Base-by-base conservation (phyloP, 2,797 vertebrate genomes). In the Lates japonicus region DNA sequence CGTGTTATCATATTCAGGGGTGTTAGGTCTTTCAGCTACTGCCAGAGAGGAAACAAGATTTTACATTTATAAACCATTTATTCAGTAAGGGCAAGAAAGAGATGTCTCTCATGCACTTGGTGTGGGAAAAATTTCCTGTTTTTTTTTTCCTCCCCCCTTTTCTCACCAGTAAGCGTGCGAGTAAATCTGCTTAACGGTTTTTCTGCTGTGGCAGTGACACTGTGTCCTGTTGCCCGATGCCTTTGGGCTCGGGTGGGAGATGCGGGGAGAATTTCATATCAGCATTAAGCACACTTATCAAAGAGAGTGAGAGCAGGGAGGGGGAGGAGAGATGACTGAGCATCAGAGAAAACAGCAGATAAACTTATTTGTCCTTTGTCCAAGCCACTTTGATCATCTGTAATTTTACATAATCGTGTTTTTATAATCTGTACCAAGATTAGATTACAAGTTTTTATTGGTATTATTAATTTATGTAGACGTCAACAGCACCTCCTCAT, bases 11-110 rank as follows among this genome's bases (percentile, higher is more conserved):
- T 62, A 79, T 86, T 84, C 84, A 78, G 79, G 51, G 57, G 72
- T 81, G 73, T 84, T 70, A 76, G 81, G 82, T 91, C 87, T 76
- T 88, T 91, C 82, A 85, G 84, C 73, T 72, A 59, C 81, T 11
- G 85, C 81, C 87, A 81, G 49, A 86, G 79, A 86, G 83, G 58
- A 85, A 92, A 90, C 86, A 90, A 88, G 87, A 92, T 93, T 94
- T 93, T 92, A 92, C 92, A 94, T 95, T 89, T 92, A 92, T 91
- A 94, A 95, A 93, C 88, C 74, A 44, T 93, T 95, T 94, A 93
- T 93, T 93, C 88, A 90, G 86, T 80, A 80, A 90, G 83, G 90
- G 85, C 72, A 81, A 77, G 85, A 80, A 82, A 89, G 81, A 92
- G 82, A 93, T 84, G 82, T 92, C 76, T 91, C 73, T 83, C 82